Evolutionary conservation across 2,888 invertebrate species (phyloP), one percentile per base, ranked within the genome.

Genomic region (Julus scanicus): DNA sequence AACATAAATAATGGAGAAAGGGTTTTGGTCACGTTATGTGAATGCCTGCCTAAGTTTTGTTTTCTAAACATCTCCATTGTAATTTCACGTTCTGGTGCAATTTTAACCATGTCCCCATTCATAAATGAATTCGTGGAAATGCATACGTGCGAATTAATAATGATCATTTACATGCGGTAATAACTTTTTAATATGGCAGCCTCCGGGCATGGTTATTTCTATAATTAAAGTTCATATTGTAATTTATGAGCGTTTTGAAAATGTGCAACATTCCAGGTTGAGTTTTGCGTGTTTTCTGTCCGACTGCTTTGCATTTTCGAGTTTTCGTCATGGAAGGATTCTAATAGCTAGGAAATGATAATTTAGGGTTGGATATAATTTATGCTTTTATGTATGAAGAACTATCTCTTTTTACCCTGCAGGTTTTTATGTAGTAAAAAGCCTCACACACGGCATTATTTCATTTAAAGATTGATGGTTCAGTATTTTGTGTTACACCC

Each of bases 1-100:
- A 71, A 29, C 71, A 71, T 57, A 57, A 44, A 20, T 20, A 71
- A 29, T 8, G 29, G n/a, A 63, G n/a, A 29, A 71, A 5, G 29
- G 20, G 71, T 71, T 71, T 71, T 29, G 71, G 71, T 71, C 71
- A 71, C 71, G 71, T 71, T 29, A 71, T 71, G 71, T 2, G 29
- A 71, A 71, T 71, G 8, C 29, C 20, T 4, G 8, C 71, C 5
- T n/a, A 71, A 8, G 0, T 71, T 20, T 71, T 71, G 71, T 29
- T 71, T 71, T 29, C 4, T 29, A 71, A 71, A 71, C 29, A 71
- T 20, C 71, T 71, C 71, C n/a, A 71, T 71, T 71, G 11, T 4
- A 71, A 71, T 29, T 71, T 71, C 29, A 29, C 71, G 5, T 71
- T 20, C 2, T 8, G 29, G 71, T 29, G 6, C 17, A 71, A 29